Evolutionary conservation across 2,113 vertebrate species (phyloP), one percentile per base, ranked within the genome.

Genomic region (Misgurnus mizolepis): DNA sequence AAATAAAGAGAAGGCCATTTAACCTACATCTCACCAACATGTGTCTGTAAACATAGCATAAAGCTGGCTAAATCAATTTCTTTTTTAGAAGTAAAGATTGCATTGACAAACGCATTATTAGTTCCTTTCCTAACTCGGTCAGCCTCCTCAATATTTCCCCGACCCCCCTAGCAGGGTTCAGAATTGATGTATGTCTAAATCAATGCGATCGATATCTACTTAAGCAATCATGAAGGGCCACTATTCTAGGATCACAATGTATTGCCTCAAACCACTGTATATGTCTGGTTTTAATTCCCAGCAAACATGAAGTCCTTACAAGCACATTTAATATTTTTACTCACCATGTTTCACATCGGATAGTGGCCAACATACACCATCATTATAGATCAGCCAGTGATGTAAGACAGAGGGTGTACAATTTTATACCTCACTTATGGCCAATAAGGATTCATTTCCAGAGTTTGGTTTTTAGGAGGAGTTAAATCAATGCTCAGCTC

Each of bases 321-420:
- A 67, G 79, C 22, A 60, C 50, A 22, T 71, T 43, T 56, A 65
- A 66, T 66, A 76, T 73, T 41, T 73, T 39, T n/a, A n/a, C 27
- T 18, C 60, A 18, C 27, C 47, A 14, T 50, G 58, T 67, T 58
- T 49, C 70, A 22, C 27, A 7, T 70, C 9, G 17, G 5, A 75
- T 45, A 39, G 55, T 72, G 67, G 71, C 82, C 40, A 72, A 64
- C 22, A n/a, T 41, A 43, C 47, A 81, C 65, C 58, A 79, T 69
- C 2, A 45, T 60, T 60, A 76, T 71, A 80, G 86, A 79, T 84
- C 79, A 83, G 78, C 67, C 81, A 67, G 82, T 84, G 78, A 80
- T 81, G 75, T 34, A 61, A 75, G 77, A 81, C 2, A 7, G 14
- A 58, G 62, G 72, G 50, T 61, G 64, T 62, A 66, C 41, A 65